phyloP scores from a whole-genome alignment of 2,113 vertebrate species.

The Zosterops lateralis region DNA sequence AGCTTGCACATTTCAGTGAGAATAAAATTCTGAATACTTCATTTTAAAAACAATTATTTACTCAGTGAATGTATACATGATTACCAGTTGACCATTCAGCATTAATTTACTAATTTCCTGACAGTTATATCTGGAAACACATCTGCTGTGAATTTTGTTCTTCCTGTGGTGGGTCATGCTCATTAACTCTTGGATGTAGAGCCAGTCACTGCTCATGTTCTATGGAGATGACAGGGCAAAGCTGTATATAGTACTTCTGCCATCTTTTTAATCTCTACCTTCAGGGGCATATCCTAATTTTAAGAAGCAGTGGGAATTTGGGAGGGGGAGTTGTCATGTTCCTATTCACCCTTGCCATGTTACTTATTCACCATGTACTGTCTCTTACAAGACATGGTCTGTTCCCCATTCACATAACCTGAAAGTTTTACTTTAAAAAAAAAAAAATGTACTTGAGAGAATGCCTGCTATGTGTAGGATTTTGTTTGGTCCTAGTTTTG shows the following conservation, averaged over 20 bases:
- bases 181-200: background rate
- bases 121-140: constrained; percentile 2
- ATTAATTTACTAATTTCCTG: constrained; percentile 43
- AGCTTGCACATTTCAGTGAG: background rate
- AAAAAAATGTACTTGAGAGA: background rate
- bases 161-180: background rate
- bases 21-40: background rate
- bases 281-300: background rate
- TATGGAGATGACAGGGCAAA: background rate
- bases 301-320: background rate
- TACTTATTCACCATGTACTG: background rate
- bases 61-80: background rate
- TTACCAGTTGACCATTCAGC: background rate
- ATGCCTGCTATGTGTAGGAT: background rate
- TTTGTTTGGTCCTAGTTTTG: background rate
- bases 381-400: rapidly evolving
- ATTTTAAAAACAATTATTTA: constrained; percentile 36
- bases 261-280: background rate
- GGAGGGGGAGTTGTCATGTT: background rate
- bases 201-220: background rate
- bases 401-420: background rate
- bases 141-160: constrained; percentile 5
- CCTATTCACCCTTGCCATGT: background rate
- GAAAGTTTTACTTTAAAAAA: background rate
- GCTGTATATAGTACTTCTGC: background rate